Conservation (phyloP, 2,888 invertebrate genomes). For the Diadegma fenestrale region DNA sequence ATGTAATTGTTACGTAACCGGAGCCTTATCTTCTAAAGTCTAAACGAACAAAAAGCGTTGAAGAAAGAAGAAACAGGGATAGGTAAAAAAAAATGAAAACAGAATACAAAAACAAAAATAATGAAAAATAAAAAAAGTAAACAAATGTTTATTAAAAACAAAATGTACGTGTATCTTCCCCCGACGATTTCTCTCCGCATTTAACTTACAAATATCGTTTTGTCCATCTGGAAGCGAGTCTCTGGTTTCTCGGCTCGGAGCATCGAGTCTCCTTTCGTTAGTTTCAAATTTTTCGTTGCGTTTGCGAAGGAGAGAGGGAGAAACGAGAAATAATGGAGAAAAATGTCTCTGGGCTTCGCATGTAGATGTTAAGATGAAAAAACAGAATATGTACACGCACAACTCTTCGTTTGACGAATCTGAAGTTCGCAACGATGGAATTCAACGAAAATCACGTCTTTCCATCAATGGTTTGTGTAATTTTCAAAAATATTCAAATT, state of each 20-base stretch:
- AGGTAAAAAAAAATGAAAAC: slow-evolving; percentile 32
- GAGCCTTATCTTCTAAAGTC: slow-evolving; percentile 72
- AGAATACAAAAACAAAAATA: slow-evolving; percentile 41
- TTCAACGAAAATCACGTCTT: too few relatives aligned
- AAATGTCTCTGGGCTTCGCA: slow-evolving; percentile 38
- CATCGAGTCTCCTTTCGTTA: slow-evolving; percentile 13
- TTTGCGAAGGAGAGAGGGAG: background rate
- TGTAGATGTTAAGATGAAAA: slow-evolving; percentile 41
- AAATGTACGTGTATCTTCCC: slow-evolving; percentile 63
- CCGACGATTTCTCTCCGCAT: slow-evolving; percentile 58
- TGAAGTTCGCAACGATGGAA: too few relatives aligned
- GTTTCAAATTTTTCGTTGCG: slow-evolving; percentile 32
- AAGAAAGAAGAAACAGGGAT: slow-evolving; percentile 30
- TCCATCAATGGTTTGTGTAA: too few relatives aligned
- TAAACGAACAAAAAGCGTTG: slow-evolving; percentile 43
- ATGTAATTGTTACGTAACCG: slow-evolving; percentile 70
- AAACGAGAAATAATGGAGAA: slow-evolving; percentile 34
- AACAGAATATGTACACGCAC: slow-evolving; percentile 57
- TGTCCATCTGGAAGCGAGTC: slow-evolving; percentile 52
- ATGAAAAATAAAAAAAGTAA: slow-evolving; percentile 22
- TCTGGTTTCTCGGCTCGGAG: slow-evolving; percentile 44
- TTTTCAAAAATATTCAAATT: too few relatives aligned
- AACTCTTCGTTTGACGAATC: slow-evolving; percentile 48
- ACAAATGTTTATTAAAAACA: slow-evolving; percentile 38
- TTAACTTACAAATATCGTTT: slow-evolving; percentile 55